Percentiles rank a stretch among this genome's conserved stretches.
phyloP scores from a whole-genome alignment of 2,888 invertebrate species.

The Agrotis exclamationis region DNA sequence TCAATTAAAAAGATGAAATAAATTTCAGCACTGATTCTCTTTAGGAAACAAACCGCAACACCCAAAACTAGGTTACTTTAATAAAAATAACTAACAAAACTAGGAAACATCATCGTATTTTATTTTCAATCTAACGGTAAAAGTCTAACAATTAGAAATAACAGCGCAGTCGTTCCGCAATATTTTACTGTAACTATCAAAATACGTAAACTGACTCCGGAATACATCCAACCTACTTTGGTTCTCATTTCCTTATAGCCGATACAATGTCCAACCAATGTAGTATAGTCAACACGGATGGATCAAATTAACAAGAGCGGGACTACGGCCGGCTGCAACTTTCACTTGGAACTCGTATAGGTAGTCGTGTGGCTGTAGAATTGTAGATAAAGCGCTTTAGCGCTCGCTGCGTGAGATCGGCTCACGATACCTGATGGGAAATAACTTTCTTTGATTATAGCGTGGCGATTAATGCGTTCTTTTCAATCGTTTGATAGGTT shows the following conservation, averaged over 20 bases:
- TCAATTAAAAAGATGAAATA: slow-evolving; percentile 32
- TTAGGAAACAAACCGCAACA: slow-evolving; percentile 33
- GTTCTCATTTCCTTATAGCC: slow-evolving; percentile 59
- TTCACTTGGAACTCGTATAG: slow-evolving; percentile 70
- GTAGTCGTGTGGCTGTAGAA: slow-evolving; percentile 13
- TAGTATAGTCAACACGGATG: slow-evolving; percentile 68
- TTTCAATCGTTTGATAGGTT: slow-evolving; percentile 4
- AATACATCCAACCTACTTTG: slow-evolving; percentile 62
- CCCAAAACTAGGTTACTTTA: slow-evolving; percentile 26
- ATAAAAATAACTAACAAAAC: slow-evolving; percentile 36
- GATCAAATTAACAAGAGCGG: slow-evolving; percentile 64
- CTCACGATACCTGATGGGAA: slow-evolving; percentile 44
- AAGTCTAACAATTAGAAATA: slow-evolving; percentile 34
- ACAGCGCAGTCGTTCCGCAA: slow-evolving; percentile 25
- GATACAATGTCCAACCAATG: slow-evolving; percentile 60
- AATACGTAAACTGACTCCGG: slow-evolving; percentile 53
- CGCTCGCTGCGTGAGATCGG: slow-evolving; percentile 45
- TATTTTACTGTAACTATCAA: slow-evolving; percentile 33
- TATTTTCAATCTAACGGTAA: slow-evolving; percentile 18
- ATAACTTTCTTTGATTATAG: slow-evolving; percentile 57
- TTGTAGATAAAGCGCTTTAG: slow-evolving; percentile 32
- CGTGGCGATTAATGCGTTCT: slow-evolving; percentile 18
- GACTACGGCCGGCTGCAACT: slow-evolving; percentile 65
- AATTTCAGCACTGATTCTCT: slow-evolving; percentile 23
- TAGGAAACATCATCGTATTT: slow-evolving; percentile 23